These are phyloP conservation scores for Tachycineta bicolor DNA, from an alignment of 2,113 vertebrate species.

Conservation along the genomic window DNA sequence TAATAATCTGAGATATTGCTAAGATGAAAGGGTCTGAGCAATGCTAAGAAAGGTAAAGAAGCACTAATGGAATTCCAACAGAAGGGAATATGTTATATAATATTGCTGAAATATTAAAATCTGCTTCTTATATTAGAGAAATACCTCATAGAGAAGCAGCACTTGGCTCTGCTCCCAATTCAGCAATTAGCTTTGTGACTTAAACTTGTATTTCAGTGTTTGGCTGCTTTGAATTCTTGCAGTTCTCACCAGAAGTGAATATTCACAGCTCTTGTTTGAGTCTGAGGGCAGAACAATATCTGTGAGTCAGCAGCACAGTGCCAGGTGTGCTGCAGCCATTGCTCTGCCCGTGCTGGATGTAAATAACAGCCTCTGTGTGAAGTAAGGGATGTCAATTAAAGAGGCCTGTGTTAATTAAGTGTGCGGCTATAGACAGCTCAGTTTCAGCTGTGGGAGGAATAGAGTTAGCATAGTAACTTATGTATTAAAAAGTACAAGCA, in stretches of 20 bases:
- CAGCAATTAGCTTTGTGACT: background rate
- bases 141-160: background rate
- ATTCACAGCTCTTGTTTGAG: background rate
- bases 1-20: background rate
- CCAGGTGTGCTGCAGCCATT: background rate
- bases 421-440: background rate
- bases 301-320: background rate
- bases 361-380: background rate
- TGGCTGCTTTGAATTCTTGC: background rate
- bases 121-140: background rate
- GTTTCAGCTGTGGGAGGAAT: background rate
- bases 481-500: background rate
- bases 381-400: background rate
- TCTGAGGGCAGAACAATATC: background rate
- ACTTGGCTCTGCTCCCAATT: background rate
- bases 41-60: background rate
- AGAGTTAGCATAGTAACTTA: background rate
- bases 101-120: background rate
- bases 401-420: background rate
- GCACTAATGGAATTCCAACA: background rate
- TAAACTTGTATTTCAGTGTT: background rate
- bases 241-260: background rate
- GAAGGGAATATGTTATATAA: background rate
- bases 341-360: background rate
- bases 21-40: background rate